Base-by-base conservation (phyloP, 2,113 vertebrate species). In the Onychorhynchus coronatus region DNA sequence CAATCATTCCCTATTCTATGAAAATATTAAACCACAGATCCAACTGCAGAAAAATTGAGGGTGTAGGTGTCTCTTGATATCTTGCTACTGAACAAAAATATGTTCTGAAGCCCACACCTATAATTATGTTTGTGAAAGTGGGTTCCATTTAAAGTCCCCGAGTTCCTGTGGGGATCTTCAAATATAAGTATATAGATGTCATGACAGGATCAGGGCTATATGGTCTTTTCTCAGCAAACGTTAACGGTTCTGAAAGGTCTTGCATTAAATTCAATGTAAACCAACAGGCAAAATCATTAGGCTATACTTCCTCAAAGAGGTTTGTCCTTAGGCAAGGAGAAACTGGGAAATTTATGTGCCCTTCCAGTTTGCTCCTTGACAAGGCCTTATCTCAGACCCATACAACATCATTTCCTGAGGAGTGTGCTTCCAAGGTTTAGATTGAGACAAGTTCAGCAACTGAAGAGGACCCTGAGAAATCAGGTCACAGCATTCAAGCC, bases 1-100 rank as follows among this genome's bases (percentile, higher is more conserved):
- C 96, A 93, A 94, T 97, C 97, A 97, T 87, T 97, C 93, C 92
- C 97, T 92, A 68, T 96, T 97, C 94, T 96, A 93, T 84, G 89
- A 97, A 98, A 97, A 92, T 88, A 94, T 46, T 93, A 95, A 95
- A 80, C 89, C 92, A 87, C 94, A 87, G 92, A 94, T 81, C 71
- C 91, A 87, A 93, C 83, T 37, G 55, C 87, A 95, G 88, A 94
- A 89, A 85, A 95, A 91, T 61, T 25, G 52, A 92, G 61, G 91
- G 68, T 53, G 92, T 87, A 81, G 95, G 88, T 2, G 63, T 92
- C 83, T 91, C 86, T 65, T 72, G 65, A 55, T 91, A 92, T 86
- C 88, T 94, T 78, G 77, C 83, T 87, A 46, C 76, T 28, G 86
- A 92, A 65, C 85, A 89, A 92, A 94, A 96, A 95, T 68, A 79